Conservation (phyloP, 2,113 vertebrate species). For the Mellivora capensis region DNA sequence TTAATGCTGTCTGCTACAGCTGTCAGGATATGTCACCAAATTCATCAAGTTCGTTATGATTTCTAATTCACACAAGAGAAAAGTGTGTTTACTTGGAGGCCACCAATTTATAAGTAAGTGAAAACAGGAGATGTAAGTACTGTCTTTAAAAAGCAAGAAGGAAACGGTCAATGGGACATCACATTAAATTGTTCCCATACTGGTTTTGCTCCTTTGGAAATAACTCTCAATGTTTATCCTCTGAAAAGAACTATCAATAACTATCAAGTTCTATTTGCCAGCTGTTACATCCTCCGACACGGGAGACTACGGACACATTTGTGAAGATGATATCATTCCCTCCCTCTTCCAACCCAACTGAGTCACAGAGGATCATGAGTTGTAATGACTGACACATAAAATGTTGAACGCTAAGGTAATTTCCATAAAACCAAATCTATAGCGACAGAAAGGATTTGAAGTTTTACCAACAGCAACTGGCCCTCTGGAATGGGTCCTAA, state of each 20-base stretch:
- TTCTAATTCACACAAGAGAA: not conserved
- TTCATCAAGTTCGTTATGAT: not conserved
- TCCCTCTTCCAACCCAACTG: slow-evolving; percentile 30
- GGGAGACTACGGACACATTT: too few species aligned
- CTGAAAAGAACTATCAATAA: not conserved
- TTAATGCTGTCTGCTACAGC: too few species aligned
- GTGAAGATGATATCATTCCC: slow-evolving; percentile 39
- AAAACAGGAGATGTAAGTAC: not conserved
- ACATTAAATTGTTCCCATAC: not conserved
- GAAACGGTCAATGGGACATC: not conserved
- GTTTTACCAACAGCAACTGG: slow-evolving; percentile 68
- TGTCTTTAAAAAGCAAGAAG: not conserved
- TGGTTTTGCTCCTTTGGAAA: not conserved
- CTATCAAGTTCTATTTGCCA: not conserved
- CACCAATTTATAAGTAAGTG: not conserved
- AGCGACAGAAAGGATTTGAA: slow-evolving; percentile 70
- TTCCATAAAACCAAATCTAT: slow-evolving; percentile 42
- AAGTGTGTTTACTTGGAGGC: not conserved
- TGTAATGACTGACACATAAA: slow-evolving; percentile 23
- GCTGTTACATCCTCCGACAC: not conserved
- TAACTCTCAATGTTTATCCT: not conserved
- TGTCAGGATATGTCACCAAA: not conserved
- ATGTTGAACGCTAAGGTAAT: not conserved
- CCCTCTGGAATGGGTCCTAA: slow-evolving; percentile 72
- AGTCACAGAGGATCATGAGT: slow-evolving; percentile 44